These are phyloP conservation scores for Branchellion lobata DNA, from an alignment of 2,888 invertebrate species.

Conservation along the genomic window DNA sequence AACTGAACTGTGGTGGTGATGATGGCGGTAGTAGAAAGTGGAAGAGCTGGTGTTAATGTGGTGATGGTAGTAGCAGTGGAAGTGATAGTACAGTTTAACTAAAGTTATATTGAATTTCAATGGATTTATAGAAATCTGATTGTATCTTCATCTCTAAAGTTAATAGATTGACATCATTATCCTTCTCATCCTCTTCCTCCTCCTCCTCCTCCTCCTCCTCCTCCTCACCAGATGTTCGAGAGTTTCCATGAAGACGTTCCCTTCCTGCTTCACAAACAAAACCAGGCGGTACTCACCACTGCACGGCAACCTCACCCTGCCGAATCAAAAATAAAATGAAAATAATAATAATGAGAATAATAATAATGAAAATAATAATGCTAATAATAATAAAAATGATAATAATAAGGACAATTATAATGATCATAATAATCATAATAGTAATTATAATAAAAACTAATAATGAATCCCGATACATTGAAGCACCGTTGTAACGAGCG, in stretches of 20 bases:
- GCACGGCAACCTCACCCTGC: not conserved
- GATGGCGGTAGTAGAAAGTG: not conserved
- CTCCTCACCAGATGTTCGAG: not conserved
- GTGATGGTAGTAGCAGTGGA: not conserved
- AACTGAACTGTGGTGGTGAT: not conserved
- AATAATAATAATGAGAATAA: not conserved
- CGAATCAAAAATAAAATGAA: not conserved
- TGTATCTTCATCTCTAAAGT: too few relatives aligned
- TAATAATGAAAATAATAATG: not conserved
- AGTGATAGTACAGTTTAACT: not conserved
- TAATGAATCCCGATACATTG: too few relatives aligned
- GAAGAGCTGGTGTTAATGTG: too few relatives aligned
- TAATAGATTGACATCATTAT: too few relatives aligned
- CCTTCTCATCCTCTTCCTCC: too few relatives aligned
- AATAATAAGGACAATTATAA: not conserved
- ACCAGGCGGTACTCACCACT: conserved; percentile 4
- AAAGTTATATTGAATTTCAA: not conserved
- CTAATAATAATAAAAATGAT: not conserved
- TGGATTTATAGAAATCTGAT: too few relatives aligned
- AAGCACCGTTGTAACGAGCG: too few relatives aligned
- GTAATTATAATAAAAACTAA: too few relatives aligned
- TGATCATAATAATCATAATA: too few relatives aligned
- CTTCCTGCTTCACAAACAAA: not conserved
- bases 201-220: too few relatives aligned
- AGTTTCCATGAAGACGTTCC: not conserved